phyloP scores from a whole-genome alignment of 1,140 invertebrate species.

The Rhyacophila brunnea region DNA sequence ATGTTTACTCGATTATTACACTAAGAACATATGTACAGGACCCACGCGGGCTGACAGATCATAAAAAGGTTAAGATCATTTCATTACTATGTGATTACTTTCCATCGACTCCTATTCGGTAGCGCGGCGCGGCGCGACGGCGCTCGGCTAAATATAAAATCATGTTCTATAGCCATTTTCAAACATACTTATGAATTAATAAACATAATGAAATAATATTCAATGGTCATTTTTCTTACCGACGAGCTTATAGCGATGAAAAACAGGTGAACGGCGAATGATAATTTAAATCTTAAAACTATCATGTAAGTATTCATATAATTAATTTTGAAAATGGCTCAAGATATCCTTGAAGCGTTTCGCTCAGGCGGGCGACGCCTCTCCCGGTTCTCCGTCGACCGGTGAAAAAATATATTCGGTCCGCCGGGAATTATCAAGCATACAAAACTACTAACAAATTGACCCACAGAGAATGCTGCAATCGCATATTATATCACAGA shows the following conservation, averaged over 20 bases:
- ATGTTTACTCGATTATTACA: slow-evolving; percentile 35
- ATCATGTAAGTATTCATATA: slow-evolving; percentile 34
- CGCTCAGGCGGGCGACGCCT: slow-evolving; percentile 30
- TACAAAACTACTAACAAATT: slow-evolving; percentile 49
- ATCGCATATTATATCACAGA: slow-evolving; percentile 58
- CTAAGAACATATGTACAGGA: slow-evolving; percentile 36
- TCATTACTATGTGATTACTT: slow-evolving; percentile 23
- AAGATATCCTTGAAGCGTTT: slow-evolving; percentile 31
- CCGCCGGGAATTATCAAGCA: slow-evolving; percentile 48
- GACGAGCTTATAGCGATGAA: slow-evolving; percentile 29
- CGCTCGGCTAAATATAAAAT: slow-evolving; percentile 12
- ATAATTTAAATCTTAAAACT: slow-evolving; percentile 36
- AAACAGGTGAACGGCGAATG: slow-evolving; percentile 31
- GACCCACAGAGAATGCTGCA: slow-evolving; percentile 49
- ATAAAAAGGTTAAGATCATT: slow-evolving; percentile 28
- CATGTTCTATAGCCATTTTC: slow-evolving; percentile 14
- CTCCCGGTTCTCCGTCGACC: slow-evolving; percentile 21
- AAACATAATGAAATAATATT: slow-evolving; percentile 34
- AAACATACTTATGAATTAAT: slow-evolving; percentile 35
- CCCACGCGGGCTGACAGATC: slow-evolving; percentile 33
- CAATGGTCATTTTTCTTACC: slow-evolving; percentile 28
- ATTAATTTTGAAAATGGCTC: slow-evolving; percentile 36
- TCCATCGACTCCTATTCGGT: neutral
- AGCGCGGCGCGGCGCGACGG: neutral
- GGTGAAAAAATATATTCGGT: slow-evolving; percentile 35